Evolutionary conservation across 2,113 vertebrate species (phyloP).

Genomic region (Pristiophorus japonicus): DNA sequence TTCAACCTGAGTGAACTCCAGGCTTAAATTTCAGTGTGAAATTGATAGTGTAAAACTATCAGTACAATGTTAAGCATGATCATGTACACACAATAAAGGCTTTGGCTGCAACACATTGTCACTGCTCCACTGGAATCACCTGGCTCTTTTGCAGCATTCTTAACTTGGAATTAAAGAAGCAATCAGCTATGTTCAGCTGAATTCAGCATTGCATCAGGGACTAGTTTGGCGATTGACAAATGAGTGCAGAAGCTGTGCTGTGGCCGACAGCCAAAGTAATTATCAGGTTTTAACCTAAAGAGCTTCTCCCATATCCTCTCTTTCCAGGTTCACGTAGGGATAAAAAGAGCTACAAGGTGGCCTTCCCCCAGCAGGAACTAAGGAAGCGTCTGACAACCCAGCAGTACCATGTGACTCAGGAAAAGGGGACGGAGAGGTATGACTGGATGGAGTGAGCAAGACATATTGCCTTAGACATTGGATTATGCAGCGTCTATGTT

Average conservation of each 20-base stretch:
- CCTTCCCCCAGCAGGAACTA: slow-evolving; percentile 83
- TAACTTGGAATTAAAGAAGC: slow-evolving; percentile 54
- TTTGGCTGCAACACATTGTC: slow-evolving; percentile 57
- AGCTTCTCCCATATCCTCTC: slow-evolving; percentile 54
- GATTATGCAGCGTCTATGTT: neutral
- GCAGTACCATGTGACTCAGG: slow-evolving; percentile 94
- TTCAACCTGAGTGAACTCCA: neutral
- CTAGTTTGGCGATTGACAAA: slow-evolving; percentile 56
- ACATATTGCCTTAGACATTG: neutral
- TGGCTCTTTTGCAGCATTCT: slow-evolving; percentile 47
- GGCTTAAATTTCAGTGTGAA: neutral
- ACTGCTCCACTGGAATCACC: slow-evolving; percentile 48
- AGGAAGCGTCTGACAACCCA: slow-evolving; percentile 79
- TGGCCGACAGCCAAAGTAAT: slow-evolving; percentile 56
- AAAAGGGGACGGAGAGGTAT: slow-evolving; percentile 94
- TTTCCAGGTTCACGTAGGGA: slow-evolving; percentile 76
- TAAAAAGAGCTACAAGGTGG: slow-evolving; percentile 81
- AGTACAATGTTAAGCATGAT: too few species aligned
- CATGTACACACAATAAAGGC: slow-evolving; percentile 43
- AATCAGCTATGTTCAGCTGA: slow-evolving; percentile 53
- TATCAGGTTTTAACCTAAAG: slow-evolving; percentile 58
- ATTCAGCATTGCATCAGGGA: slow-evolving; percentile 50
- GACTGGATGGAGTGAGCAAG: slow-evolving; percentile 36
- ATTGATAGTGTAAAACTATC: neutral
- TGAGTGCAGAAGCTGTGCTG: slow-evolving; percentile 51